Conservation (phyloP, 2,113 vertebrate species). For the Alectura lathami region DNA sequence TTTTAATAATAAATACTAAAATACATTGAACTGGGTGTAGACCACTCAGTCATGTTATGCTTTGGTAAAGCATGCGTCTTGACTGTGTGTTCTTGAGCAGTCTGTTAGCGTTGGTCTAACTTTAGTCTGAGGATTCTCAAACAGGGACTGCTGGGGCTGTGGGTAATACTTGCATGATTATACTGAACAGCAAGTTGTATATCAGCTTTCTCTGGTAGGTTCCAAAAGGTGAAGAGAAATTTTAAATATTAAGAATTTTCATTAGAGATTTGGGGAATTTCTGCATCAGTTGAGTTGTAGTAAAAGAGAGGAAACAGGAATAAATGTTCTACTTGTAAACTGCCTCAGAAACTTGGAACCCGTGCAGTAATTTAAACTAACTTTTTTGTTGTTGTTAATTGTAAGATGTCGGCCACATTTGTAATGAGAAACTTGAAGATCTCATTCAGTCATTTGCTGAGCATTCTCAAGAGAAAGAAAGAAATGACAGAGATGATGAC, state of each 20-base stretch:
- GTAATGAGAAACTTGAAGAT: constrained; percentile 82
- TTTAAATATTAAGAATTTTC: background rate
- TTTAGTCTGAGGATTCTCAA: background rate
- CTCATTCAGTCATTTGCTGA: constrained; percentile 82
- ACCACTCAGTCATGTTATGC: background rate
- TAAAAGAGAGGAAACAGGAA: background rate
- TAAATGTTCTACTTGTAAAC: background rate
- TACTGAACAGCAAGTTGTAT: background rate
- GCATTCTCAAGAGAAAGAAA: constrained; percentile 48
- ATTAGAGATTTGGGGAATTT: background rate
- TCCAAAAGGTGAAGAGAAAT: background rate
- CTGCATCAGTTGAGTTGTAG: background rate
- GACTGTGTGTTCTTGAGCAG: background rate
- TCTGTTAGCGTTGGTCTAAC: background rate
- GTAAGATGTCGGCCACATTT: constrained; percentile 68
- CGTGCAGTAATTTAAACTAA: background rate
- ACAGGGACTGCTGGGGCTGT: background rate
- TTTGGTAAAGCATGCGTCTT: background rate
- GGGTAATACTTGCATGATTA: background rate
- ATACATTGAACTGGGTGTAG: background rate
- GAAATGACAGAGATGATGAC: background rate
- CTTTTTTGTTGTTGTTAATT: background rate
- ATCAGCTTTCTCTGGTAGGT: background rate
- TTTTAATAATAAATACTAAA: background rate
- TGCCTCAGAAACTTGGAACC: background rate